Base-by-base conservation (phyloP, 2,113 vertebrate species). In the Cyprinodon variegatus region DNA sequence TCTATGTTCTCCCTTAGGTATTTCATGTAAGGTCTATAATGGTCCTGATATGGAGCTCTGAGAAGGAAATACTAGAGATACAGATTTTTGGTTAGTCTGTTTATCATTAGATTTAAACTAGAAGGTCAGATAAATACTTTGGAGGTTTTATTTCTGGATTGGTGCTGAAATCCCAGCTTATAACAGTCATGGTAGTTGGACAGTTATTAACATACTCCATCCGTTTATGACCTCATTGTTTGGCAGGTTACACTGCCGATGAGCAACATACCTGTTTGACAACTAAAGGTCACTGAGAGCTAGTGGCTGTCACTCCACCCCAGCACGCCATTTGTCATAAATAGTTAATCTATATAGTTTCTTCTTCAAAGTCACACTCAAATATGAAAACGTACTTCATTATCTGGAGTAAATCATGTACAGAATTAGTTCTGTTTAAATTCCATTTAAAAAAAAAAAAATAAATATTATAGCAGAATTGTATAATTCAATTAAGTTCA, bases 181-280 rank as follows among this genome's bases (percentile, higher is more conserved):
- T 63, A 13, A 39, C 61, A 14, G 41, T 61, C 12, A 10, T 29
- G 70, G 39, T 39, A 11, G 65, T 70, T 79, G 14, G 50, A 57
- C 61, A 63, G 67, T 48, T 20, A 14, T 11, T 13, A 22, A 2
- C 3, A n/a, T 13, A 38, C 36, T 36, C 3, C 17, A 13, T 15
- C 37, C 59, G 64, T 10, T 17, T 22, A 4, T 20, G 64, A 17
- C 22, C 13, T 0, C 39, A 11, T 63, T 78, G 65, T 74, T 66
- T 64, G 40, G 15, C 39, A 9, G 5, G 0, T 45, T 66, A 68
- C 45, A 46, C 63, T 65, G 14, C 3, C 50, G 61, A 45, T 9
- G 39, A 74, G 53, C 70, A 61, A 75, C 85, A 72, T 79, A 37
- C 79, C 82, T 8, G 11, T 3, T 5, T 3, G 61, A 48, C 66